Evolutionary conservation across 2,113 vertebrate species (phyloP).

Genomic region (Lasiurus borealis): DNA sequence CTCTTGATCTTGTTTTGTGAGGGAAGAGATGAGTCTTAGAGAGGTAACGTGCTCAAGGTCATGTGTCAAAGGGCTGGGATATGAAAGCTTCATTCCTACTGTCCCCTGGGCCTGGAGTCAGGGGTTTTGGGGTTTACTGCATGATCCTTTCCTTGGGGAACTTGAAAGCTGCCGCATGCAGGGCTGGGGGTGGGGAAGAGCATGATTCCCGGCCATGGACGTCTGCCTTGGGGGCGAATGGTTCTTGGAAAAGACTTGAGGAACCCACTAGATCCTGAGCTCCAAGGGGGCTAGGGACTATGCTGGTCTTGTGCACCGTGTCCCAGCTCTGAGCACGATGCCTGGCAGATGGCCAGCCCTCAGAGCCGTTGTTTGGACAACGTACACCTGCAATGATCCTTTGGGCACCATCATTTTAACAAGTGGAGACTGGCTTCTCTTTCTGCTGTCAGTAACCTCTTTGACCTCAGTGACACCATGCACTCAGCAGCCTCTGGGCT

Average conservation of each 20-base stretch:
- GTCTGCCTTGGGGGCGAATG: neutral
- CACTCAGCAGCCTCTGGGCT: neutral
- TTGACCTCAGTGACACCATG: neutral
- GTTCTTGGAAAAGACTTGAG: slow-evolving; percentile 1
- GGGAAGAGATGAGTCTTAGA: slow-evolving; percentile 1
- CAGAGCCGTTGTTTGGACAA: neutral
- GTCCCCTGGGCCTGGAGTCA: neutral
- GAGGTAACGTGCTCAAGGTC: neutral
- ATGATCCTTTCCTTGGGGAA: neutral
- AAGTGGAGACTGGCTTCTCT: neutral
- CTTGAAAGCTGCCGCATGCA: neutral
- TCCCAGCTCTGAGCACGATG: neutral
- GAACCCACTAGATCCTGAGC: neutral
- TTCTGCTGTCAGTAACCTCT: neutral
- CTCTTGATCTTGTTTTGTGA: neutral
- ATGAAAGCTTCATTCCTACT: neutral
- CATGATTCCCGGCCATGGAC: neutral
- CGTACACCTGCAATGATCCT: neutral
- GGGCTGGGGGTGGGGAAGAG: neutral
- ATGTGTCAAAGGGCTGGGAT: neutral
- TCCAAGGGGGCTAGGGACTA: neutral
- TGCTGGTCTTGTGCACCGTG: neutral
- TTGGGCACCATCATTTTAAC: neutral
- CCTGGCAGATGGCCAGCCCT: neutral
- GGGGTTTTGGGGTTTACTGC: neutral